A percentile compares a stretch with the other conserved stretches of the same genome.
Conservation (phyloP, 2,888 invertebrate genomes). For the Zygothrica quintamaculata region DNA sequence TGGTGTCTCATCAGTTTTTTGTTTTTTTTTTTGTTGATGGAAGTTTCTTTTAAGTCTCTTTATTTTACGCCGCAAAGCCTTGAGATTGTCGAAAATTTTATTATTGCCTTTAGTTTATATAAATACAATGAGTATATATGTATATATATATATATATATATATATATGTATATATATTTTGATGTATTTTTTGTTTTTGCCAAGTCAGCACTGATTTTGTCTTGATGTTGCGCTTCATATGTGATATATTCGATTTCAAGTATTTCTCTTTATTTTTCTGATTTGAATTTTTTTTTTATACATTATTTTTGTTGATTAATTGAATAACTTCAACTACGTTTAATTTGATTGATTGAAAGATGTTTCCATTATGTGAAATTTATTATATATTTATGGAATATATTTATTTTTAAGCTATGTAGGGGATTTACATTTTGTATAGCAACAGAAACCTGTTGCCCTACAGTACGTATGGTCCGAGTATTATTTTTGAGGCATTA, state of each 20-base stretch:
- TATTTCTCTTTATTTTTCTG: too few species aligned
- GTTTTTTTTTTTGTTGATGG: slow-evolving; percentile 24
- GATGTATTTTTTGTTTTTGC: slow-evolving; percentile 26
- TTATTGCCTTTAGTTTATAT: too few species aligned
- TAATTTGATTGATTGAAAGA: slow-evolving; percentile 21
- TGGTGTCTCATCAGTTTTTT: slow-evolving; percentile 22
- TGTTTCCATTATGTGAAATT: slow-evolving; percentile 17
- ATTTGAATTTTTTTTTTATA: slow-evolving; percentile 13
- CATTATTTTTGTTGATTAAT: slow-evolving; percentile 67
- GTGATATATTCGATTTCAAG: slow-evolving; percentile 9
- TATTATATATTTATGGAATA: slow-evolving; percentile 21
- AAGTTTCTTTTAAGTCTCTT: slow-evolving; percentile 32
- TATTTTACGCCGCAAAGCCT: slow-evolving; percentile 53
- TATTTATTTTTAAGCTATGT: slow-evolving; percentile 8
- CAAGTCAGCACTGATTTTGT: slow-evolving; percentile 38
- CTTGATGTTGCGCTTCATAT: slow-evolving; percentile 19
- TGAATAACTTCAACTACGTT: slow-evolving; percentile 23
- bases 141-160: too few species aligned
- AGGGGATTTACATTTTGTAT: slow-evolving; percentile 11
- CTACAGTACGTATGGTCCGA: too few species aligned
- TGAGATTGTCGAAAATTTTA: slow-evolving; percentile 48
- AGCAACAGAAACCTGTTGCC: slow-evolving; percentile 43
- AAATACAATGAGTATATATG: too few species aligned
- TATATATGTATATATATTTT: slow-evolving; percentile 2
- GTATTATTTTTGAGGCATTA: slow-evolving; percentile 34